These are phyloP conservation scores for Sitta europaea DNA, from an alignment of 2,113 vertebrate species.

Conservation along the genomic window DNA sequence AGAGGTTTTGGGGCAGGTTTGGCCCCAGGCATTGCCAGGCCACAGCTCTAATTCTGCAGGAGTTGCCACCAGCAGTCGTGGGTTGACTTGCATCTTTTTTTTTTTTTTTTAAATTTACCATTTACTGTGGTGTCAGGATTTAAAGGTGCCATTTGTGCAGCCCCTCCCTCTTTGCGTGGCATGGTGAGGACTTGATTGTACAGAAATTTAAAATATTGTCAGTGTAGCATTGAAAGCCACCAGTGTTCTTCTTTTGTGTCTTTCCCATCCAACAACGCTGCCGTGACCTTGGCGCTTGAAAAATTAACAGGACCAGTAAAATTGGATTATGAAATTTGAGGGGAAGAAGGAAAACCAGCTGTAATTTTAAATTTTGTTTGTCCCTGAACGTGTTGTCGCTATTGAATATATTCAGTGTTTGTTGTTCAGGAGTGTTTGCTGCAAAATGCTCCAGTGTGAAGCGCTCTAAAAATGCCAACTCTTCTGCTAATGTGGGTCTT, in stretches of 20 bases:
- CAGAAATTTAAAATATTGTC: not conserved
- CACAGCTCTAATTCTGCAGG: not conserved
- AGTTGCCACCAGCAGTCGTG: not conserved
- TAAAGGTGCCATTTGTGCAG: not conserved
- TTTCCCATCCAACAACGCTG: not conserved
- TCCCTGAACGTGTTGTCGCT: not conserved
- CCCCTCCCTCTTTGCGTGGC: accelerated
- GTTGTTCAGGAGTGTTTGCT: accelerated
- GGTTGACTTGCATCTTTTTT: not conserved
- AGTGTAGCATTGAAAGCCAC: not conserved
- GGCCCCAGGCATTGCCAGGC: not conserved
- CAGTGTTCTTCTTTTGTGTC: accelerated
- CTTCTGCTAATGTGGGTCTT: accelerated
- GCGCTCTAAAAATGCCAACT: not conserved
- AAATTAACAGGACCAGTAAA: not conserved
- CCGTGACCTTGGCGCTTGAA: not conserved
- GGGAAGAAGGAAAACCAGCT: not conserved
- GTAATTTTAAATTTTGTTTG: not conserved
- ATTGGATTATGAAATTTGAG: not conserved
- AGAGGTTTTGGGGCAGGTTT: not conserved
- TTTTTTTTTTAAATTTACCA: not conserved
- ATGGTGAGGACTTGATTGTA: accelerated
- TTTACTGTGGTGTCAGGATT: not conserved
- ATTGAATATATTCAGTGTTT: not conserved
- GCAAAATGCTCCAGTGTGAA: not conserved